Evolutionary conservation across 2,888 invertebrate genomes (phyloP).

Genomic region (Cenopis cana): DNA sequence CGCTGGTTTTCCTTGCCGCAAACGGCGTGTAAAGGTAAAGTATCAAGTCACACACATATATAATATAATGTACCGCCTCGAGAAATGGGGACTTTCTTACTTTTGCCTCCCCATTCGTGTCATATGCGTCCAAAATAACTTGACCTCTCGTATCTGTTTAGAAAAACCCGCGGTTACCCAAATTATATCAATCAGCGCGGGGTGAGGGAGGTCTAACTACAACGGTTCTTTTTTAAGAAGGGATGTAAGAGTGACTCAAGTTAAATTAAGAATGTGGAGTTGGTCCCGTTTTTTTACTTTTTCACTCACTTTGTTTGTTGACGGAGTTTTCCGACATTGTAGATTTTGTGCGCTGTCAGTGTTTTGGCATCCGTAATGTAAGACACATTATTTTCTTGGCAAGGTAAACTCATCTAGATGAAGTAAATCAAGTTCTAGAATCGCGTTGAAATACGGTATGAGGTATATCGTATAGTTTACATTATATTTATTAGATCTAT

Average conservation of each 20-base stretch:
- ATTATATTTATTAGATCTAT: too few species aligned
- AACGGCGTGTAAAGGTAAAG: constrained; percentile 80
- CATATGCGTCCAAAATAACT: constrained; percentile 66
- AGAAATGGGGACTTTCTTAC: constrained; percentile 77
- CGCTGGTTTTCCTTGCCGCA: constrained; percentile 67
- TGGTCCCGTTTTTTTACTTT: constrained; percentile 70
- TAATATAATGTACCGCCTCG: constrained; percentile 66
- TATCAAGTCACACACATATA: constrained; percentile 73
- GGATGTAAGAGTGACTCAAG: constrained; percentile 84
- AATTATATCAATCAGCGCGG: constrained; percentile 29
- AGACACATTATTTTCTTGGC: constrained; percentile 19
- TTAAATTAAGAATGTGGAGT: constrained; percentile 85
- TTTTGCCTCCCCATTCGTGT: constrained; percentile 68
- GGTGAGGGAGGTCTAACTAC: constrained; percentile 51
- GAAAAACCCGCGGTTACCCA: constrained; percentile 45
- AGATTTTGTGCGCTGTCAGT: constrained; percentile 68
- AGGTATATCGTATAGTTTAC: neutral
- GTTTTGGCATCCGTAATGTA: constrained; percentile 47
- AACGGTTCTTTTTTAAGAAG: constrained; percentile 66
- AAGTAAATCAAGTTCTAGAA: constrained; percentile 5
- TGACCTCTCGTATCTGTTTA: constrained; percentile 55
- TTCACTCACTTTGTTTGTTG: constrained; percentile 80
- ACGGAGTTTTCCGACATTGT: constrained; percentile 83
- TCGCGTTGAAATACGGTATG: neutral
- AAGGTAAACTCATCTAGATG: neutral